A percentile compares a stretch with the other conserved stretches of the same genome.
phyloP scores from a whole-genome alignment of 1,140 invertebrate species.

The Metaphire vulgaris region DNA sequence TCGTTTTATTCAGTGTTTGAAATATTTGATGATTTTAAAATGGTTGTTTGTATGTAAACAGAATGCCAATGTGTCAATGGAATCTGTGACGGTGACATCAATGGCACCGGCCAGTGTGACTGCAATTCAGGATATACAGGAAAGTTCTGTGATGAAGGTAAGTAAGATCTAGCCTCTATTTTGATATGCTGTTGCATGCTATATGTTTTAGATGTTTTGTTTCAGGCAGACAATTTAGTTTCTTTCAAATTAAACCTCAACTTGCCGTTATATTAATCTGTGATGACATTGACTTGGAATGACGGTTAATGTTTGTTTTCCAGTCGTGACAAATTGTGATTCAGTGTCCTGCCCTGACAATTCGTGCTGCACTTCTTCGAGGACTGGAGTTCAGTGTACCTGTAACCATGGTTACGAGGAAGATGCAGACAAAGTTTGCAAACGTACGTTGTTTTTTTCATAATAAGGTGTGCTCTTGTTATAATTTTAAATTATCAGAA shows the following conservation, averaged over 20 bases:
- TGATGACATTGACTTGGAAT: too few relatives aligned
- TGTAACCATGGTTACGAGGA: conserved; percentile 35
- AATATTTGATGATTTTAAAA: too few relatives aligned
- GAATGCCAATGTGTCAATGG: conserved; percentile 35
- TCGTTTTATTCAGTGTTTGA: too few relatives aligned
- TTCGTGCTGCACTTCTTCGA: neutral
- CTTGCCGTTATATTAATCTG: too few relatives aligned
- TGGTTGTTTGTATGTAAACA: too few relatives aligned
- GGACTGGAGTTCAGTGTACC: conserved; percentile 27
- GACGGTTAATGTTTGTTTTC: too few relatives aligned
- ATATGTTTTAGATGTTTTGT: neutral
- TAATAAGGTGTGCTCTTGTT: conserved; percentile 2
- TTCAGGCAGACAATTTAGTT: too few relatives aligned
- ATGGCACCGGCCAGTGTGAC: conserved; percentile 33
- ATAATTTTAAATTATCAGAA: conserved; percentile 18
- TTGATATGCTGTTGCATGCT: neutral
- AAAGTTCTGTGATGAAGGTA: conserved; percentile 35
- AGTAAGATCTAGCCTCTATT: neutral
- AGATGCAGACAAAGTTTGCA: conserved; percentile 24
- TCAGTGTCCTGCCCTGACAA: neutral
- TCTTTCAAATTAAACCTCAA: too few relatives aligned
- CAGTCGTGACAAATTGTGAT: too few relatives aligned
- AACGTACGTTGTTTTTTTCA: conserved; percentile 26
- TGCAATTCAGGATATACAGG: conserved; percentile 37
- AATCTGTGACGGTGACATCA: conserved; percentile 32